A percentile compares a stretch with the other conserved stretches of the same genome.
Evolutionary conservation across 2,888 invertebrate species (phyloP).

Genomic region (Melieria picta): DNA sequence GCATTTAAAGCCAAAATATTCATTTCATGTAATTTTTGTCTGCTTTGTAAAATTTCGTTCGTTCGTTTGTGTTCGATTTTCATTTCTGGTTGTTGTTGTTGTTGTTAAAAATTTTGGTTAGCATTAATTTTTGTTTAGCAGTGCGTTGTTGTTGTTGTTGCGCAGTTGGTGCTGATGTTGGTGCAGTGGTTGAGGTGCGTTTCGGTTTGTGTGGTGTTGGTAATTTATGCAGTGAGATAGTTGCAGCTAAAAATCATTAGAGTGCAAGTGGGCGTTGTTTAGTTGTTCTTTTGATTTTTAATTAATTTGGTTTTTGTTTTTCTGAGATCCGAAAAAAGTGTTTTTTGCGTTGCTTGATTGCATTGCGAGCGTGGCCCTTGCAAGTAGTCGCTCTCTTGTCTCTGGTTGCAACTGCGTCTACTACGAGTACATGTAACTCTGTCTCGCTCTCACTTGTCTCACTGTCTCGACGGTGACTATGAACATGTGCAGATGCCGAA

Average conservation of each 20-base stretch:
- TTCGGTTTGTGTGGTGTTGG: not conserved
- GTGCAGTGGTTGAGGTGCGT: not conserved
- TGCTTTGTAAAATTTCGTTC: no score
- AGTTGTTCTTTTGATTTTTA: not conserved
- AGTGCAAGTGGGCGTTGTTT: constrained; percentile 30
- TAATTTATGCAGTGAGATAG: not conserved
- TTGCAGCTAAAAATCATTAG: not conserved
- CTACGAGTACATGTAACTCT: not conserved
- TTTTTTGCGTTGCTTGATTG: no score
- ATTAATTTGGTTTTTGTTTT: not conserved
- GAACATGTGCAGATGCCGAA: constrained; percentile 66
- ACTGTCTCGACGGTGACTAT: constrained; percentile 56
- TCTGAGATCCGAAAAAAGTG: not conserved
- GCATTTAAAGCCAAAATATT: no score
- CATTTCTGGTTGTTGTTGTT: not conserved
- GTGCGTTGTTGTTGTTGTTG: not conserved
- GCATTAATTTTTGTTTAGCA: not conserved
- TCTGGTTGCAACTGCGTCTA: not conserved
- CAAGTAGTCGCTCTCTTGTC: not conserved
- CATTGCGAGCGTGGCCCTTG: no score
- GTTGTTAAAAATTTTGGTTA: not conserved
- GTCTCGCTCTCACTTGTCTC: constrained; percentile 8
- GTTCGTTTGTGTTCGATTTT: no score
- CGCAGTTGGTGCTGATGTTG: not conserved
- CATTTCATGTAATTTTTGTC: no score